Evolutionary conservation across 2,113 vertebrate genomes (phyloP).

Genomic region (Hypanus sabinus): DNA sequence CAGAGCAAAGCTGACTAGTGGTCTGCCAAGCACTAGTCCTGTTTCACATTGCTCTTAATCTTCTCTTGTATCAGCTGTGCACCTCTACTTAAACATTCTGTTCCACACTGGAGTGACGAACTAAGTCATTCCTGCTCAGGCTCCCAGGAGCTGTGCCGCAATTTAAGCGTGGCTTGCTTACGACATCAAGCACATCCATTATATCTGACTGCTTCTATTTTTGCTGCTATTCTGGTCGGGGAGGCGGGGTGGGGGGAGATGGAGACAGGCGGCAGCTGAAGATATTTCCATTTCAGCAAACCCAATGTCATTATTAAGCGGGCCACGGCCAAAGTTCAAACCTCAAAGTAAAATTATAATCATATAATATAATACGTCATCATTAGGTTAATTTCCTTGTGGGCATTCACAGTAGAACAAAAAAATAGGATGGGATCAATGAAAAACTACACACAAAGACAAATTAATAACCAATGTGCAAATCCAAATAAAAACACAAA

Average conservation of each 20-base stretch:
- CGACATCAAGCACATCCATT: conserved; percentile 1
- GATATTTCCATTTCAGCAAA: neutral
- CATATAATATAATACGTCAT: too few species aligned
- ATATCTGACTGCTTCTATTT: neutral
- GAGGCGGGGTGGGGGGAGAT: neutral
- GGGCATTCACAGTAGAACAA: too few species aligned
- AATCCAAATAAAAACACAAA: too few species aligned
- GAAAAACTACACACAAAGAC: too few species aligned
- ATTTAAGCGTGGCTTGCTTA: neutral
- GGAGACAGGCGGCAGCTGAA: neutral
- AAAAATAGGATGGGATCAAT: too few species aligned
- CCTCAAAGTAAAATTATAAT: too few species aligned
- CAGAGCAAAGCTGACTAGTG: neutral
- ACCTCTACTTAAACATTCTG: neutral
- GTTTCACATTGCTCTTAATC: neutral
- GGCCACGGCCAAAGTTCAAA: neutral
- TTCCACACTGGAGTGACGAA: neutral
- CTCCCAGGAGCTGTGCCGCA: neutral
- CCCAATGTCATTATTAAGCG: neutral
- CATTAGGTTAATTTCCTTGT: too few species aligned
- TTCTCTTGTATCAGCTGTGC: neutral
- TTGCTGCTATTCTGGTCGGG: neutral
- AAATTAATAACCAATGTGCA: too few species aligned
- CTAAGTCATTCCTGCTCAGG: neutral
- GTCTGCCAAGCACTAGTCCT: neutral